Evolutionary conservation across 1,140 invertebrate species (phyloP), one percentile per base, ranked within the genome.

Genomic region (Diorhabda sublineata): DNA sequence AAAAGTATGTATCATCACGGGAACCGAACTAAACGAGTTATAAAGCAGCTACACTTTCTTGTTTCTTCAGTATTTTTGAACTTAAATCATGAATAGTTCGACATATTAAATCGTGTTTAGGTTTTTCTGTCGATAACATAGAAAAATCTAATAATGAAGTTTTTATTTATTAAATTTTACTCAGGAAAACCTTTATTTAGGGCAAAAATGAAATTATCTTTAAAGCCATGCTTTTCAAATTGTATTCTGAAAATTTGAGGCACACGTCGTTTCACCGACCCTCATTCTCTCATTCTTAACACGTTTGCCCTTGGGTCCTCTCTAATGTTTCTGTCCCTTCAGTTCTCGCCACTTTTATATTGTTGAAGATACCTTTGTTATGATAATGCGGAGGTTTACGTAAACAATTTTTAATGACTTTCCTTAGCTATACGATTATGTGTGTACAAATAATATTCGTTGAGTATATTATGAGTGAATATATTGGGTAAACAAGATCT

Each of bases 331-430:
- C n/a, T 52, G 47, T 52, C n/a, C 47, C n/a, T n/a, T 52, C 47
- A 2, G 3, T 52, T 52, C 47, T 52, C 47, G 47, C n/a, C 47
- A 52, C 47, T 52, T 52, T 52, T 52, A 8, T 6, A 52, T 52
- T 52, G 47, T 52, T 52, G 47, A n/a, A 52, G 47, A 52, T 52
- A 52, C 47, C 47, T 52, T 52, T 52, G n/a, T 52, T 6, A 52
- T 52, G 47, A 52, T 52, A 52, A 52, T 52, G 47, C 47, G 47
- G 47, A 52, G n/a, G 47, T 52, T 52, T 52, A 52, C 47, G 47
- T 52, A 52, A 52, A 52, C 47, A 52, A n/a, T 52, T 52, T 52
- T 52, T 52, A 52, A 52, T 52, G 47, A 52, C 47, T 52, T 52
- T 52, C 4, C 47, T n/a, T 52, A 4, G 47, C 2, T 52, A 26